phyloP scores from a whole-genome alignment of 92 coral and sea anemone species.

The Epizoanthus rinbou region DNA sequence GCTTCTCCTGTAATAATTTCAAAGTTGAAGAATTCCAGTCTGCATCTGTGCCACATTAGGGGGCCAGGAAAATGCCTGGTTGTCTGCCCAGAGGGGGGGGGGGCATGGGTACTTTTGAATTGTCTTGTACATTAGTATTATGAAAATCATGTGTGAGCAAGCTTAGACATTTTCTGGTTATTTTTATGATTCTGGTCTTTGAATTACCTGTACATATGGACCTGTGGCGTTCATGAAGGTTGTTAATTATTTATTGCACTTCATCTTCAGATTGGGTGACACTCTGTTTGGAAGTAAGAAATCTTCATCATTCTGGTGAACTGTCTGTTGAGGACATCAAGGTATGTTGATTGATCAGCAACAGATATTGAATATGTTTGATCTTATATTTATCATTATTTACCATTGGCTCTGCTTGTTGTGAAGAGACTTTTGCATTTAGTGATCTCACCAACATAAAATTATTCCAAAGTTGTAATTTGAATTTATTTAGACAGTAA shows the following conservation, averaged over 20 bases:
- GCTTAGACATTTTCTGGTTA: neutral
- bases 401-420: neutral
- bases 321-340: constrained; percentile 65
- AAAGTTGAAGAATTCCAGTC: too few species aligned
- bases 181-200: too few species aligned
- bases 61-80: too few species aligned
- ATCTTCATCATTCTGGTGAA: constrained; percentile 69
- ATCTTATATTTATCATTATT: neutral
- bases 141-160: too few species aligned
- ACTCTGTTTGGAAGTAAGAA: constrained; percentile 63
- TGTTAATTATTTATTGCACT: neutral
- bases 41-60: too few species aligned
- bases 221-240: neutral
- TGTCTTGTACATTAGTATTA: too few species aligned
- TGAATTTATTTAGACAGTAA: too few species aligned
- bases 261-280: constrained; percentile 77
- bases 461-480: too few species aligned
- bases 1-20: too few species aligned
- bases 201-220: neutral
- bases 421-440: neutral
- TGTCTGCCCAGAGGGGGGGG: too few species aligned
- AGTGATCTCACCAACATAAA: too few species aligned
- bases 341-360: constrained; percentile 51
- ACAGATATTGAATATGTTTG: neutral
- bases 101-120: too few species aligned